Conservation (phyloP, 1,140 invertebrate genomes). For the Matsumurasca onukii region DNA sequence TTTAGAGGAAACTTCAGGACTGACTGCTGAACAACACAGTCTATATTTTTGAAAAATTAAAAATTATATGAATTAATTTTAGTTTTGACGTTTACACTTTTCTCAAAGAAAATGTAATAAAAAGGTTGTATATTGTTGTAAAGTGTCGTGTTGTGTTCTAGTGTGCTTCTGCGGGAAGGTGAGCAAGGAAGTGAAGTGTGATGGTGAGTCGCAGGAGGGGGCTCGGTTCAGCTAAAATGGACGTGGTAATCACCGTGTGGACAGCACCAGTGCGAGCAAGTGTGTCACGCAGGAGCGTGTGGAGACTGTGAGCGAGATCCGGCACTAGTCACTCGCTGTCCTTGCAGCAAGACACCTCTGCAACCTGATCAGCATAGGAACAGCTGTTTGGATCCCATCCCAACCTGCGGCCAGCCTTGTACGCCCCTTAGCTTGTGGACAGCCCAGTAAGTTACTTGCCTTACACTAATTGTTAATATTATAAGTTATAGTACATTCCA, state of each 20-base stretch:
- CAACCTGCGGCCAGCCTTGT: conserved; percentile 80
- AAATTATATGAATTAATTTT: too few species aligned
- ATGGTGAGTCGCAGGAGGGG: conserved; percentile 44
- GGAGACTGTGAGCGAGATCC: conserved; percentile 61
- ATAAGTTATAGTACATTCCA: too few species aligned
- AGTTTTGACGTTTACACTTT: too few species aligned
- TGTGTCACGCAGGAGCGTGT: conserved; percentile 66
- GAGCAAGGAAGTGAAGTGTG: conserved; percentile 54
- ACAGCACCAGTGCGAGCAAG: conserved; percentile 70
- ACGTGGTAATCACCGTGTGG: conserved; percentile 71
- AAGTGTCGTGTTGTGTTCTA: conserved; percentile 45
- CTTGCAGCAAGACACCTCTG: conserved; percentile 73
- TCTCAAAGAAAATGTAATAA: too few species aligned
- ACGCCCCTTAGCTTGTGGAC: conserved; percentile 74
- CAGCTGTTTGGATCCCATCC: conserved; percentile 82
- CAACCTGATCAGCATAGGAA: conserved; percentile 53
- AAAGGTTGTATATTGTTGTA: not conserved
- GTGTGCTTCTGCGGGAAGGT: conserved; percentile 64
- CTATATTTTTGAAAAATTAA: too few species aligned
- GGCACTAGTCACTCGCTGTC: conserved; percentile 70
- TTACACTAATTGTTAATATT: conserved; percentile 1
- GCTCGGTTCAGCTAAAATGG: conserved; percentile 63
- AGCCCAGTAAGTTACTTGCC: conserved; percentile 54
- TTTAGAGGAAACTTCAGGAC: too few species aligned
- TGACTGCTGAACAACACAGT: too few species aligned